Evolutionary conservation across 1,140 invertebrate species (phyloP).

Genomic region (Aphelenchoides besseyi): DNA sequence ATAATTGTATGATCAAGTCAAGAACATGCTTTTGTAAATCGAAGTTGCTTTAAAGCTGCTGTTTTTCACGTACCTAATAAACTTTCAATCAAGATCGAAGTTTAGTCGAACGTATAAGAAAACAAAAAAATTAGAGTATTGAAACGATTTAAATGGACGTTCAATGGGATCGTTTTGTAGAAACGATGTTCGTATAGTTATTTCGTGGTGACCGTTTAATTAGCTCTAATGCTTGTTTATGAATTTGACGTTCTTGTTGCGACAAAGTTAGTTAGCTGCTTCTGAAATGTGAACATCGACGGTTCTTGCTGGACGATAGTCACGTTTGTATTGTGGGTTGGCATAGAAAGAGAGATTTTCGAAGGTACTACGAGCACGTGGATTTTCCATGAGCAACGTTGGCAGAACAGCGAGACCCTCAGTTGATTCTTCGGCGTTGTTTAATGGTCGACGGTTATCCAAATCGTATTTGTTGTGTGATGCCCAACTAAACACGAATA

Average conservation of each 20-base stretch:
- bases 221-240: background rate
- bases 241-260: background rate
- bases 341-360: slow-evolving; percentile 19
- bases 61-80: no score
- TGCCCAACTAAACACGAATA: background rate
- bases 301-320: no score
- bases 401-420: slow-evolving; percentile 8
- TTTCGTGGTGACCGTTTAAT: background rate
- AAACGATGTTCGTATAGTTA: background rate
- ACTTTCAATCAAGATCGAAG: no score
- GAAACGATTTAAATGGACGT: background rate
- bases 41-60: no score
- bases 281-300: slow-evolving; percentile 1
- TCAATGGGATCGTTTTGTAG: background rate
- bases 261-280: background rate
- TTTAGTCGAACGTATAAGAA: no score
- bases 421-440: background rate
- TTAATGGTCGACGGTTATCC: background rate
- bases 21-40: no score
- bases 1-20: no score
- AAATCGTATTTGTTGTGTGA: background rate
- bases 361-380: background rate
- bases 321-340: slow-evolving; percentile 17
- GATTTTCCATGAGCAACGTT: background rate
- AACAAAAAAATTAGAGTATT: no score